Evolutionary conservation across 2,797 vertebrate genomes (phyloP), one percentile per base, ranked within the genome.

Genomic region (Pogoniulus pusillus): DNA sequence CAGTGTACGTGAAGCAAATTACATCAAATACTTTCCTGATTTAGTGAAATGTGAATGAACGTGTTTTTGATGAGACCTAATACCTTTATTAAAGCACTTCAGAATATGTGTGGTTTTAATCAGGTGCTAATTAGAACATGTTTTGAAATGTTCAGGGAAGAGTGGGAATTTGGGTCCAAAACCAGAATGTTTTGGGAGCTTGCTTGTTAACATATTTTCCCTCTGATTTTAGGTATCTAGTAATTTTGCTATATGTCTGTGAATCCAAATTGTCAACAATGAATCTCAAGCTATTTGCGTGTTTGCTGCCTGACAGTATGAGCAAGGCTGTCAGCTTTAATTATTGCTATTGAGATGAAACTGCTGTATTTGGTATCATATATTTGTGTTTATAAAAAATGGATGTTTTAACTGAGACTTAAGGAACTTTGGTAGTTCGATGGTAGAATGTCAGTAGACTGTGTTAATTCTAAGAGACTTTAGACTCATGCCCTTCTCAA

Each of bases 1-100:
- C 80, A 89, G 22, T 86, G 96, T 97, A 95, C 70, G 95, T 97
- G 78, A 83, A 94, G 65, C 76, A 58, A 93, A 66, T 95, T 74
- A 13, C 22, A 80, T 87, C 7, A 53, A 77, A 76, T 91, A 12
- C 91, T 85, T 95, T 93, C 47, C 45, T 84, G 91, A 63, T 89
- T 63, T 78, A 69, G 74, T 85, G 65, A 91, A 87, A 85, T 85
- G 72, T 62, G 72, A 84, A 74, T 69, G 24, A 82, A 19, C 4
- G 2, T 69, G 37, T 91, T 94, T 82, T 47, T 82, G 69, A 65
- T 87, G 59, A 93, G 45, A 87, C 35, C 22, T 73, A 41, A 58
- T 93, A 91, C 54, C 69, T 35, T 41, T 76, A 82, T 66, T 92
- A 79, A 84, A 92, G 62, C 26, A 59, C 53, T 54, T 79, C 71